Evolutionary conservation across 2,113 vertebrate species (phyloP).

Genomic region (Seriola aureovittata): DNA sequence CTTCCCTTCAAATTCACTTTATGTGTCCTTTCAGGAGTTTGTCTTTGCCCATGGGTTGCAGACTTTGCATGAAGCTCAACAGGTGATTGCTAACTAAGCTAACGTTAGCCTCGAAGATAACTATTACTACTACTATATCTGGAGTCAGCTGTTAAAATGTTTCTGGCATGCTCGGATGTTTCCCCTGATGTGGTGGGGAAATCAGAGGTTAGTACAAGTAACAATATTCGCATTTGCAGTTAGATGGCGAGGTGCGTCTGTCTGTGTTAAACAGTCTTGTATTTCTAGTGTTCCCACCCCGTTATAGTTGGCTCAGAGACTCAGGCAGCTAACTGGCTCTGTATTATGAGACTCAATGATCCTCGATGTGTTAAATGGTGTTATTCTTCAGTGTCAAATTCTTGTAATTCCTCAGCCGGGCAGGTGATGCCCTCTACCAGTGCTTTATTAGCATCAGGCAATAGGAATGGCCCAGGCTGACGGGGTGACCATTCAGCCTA

Average conservation of each 20-base stretch:
- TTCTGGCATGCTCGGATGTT: neutral
- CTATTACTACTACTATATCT: neutral
- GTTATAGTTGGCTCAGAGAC: slow-evolving; percentile 4
- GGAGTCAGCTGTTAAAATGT: neutral
- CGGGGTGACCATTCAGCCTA: slow-evolving; percentile 6
- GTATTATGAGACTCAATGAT: neutral
- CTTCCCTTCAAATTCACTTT: neutral
- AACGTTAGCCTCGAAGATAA: slow-evolving; percentile 31
- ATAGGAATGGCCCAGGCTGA: slow-evolving; percentile 24
- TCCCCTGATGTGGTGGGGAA: fast-evolving
- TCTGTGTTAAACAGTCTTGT: neutral
- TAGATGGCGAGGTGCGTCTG: neutral
- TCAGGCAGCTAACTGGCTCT: neutral
- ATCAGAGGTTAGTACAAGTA: neutral
- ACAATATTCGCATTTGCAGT: neutral
- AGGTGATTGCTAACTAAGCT: slow-evolving; percentile 72
- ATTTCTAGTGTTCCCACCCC: neutral
- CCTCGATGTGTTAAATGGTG: slow-evolving; percentile 10
- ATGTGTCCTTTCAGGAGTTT: neutral
- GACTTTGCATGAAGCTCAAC: slow-evolving; percentile 65
- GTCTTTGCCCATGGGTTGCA: neutral
- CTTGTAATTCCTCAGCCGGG: slow-evolving; percentile 27
- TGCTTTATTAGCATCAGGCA: slow-evolving; percentile 16
- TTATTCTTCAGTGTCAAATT: slow-evolving; percentile 31
- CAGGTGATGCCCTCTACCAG: slow-evolving; percentile 40